Evolutionary conservation across 2,797 vertebrate species (phyloP).

Genomic region (Urocyon cinereoargenteus): DNA sequence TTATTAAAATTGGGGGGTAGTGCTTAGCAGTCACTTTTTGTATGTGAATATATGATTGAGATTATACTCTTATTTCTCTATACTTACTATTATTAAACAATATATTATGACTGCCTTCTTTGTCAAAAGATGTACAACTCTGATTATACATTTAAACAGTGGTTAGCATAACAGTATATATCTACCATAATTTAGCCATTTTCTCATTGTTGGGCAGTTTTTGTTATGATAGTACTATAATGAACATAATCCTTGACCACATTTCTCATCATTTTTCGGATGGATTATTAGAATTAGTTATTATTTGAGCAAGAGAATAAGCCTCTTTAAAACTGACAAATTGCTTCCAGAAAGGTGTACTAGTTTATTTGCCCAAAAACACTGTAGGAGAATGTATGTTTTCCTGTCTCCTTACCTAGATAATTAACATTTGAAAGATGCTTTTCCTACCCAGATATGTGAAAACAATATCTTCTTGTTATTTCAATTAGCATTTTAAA

Average conservation of each 20-base stretch:
- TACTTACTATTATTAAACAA: not conserved
- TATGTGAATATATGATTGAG: not conserved
- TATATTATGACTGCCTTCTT: not conserved
- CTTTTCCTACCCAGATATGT: not conserved
- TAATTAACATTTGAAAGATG: slow-evolving; percentile 19
- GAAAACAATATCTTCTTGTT: slow-evolving; percentile 20
- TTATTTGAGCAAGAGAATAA: slow-evolving; percentile 2
- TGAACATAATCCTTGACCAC: not conserved
- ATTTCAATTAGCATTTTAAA: not conserved
- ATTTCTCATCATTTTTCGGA: not conserved
- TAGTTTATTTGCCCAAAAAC: not conserved
- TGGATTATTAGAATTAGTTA: not conserved
- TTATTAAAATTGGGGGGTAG: not conserved
- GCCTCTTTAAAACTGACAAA: slow-evolving; percentile 1
- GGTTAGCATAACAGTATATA: not conserved
- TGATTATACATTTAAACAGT: not conserved
- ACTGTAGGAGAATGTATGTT: not conserved
- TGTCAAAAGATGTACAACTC: not conserved
- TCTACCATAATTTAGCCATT: not conserved
- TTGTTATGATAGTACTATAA: not conserved
- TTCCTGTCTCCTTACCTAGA: not conserved
- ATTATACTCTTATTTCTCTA: not conserved
- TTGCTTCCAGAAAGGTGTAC: not conserved
- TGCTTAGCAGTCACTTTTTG: not conserved
- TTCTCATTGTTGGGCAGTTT: not conserved